Base-by-base conservation (phyloP, 2,888 invertebrate genomes). In the Agriotes lineatus region DNA sequence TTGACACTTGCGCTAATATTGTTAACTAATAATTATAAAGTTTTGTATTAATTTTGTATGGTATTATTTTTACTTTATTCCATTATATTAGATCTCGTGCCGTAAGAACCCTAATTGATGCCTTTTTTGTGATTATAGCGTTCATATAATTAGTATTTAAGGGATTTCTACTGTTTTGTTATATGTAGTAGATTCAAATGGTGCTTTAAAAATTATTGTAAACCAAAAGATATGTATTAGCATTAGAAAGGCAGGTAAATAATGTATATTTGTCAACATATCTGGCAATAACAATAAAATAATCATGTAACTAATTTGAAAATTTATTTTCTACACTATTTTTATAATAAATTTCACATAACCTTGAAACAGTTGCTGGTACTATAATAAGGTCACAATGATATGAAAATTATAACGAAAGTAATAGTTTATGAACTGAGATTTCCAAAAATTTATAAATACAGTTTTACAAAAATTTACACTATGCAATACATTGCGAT, bases 41-140 rank as follows among this genome's bases (percentile, higher is more conserved):
- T 39, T 30, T 54, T 57, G 39, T 60, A 66, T 63, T 63, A 22
- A 19, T 30, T 54, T 63, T n/a, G 14, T 33, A 56, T 45, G 56
- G 63, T 63, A 63, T 63, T 63, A 63, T 56, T 62, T 39, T 52
- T 45, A 44, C 30, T 33, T 60, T 52, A 52, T 52, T 52, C 52
- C 52, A 52, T 25, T 22, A 50, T 33, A 22, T 62, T 52, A 62
- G 52, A 62, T 62, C 62, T 52, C 52, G 12, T 37, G 4, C 14
- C 9, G 30, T 9, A 30, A 1, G 9, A 33, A 52, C 30, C 14
- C 3, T 52, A 2, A 33, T 25, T 48, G n/a, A n/a, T n/a, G 52
- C 52, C 33, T 30, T 12, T 48, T 18, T 52, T 50, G 50, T 50
- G 50, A 50, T 50, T 16, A 33, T 9, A 18, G 16, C 30, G 25